These are phyloP conservation scores for Eupsilia transversa DNA, from an alignment of 2,888 invertebrate species.

Conservation along the genomic window DNA sequence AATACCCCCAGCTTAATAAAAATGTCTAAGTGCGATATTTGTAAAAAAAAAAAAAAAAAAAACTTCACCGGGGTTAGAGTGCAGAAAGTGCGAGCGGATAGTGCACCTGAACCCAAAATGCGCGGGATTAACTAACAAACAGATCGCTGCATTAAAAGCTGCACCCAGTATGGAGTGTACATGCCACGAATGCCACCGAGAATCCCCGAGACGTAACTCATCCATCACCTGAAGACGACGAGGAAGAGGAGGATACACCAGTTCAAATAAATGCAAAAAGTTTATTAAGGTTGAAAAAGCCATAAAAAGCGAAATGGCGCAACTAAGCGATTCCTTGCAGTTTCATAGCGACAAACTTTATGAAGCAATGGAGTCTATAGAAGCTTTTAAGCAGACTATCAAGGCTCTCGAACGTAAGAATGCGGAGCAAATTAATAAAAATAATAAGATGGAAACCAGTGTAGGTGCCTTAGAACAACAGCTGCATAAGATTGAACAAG, in stretches of 20 bases:
- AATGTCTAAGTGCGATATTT: too few species aligned
- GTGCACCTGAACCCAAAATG: too few species aligned
- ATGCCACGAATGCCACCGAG: neutral
- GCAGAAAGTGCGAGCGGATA: too few species aligned
- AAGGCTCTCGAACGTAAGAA: conserved; percentile 1
- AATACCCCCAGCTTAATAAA: too few species aligned
- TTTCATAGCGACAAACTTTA: conserved; percentile 1
- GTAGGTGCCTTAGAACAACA: conserved; percentile 3
- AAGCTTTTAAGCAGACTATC: conserved; percentile 5
- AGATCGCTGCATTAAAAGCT: too few species aligned
- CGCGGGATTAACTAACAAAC: too few species aligned
- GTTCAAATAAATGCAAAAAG: neutral
- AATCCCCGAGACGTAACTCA: conserved; percentile 1
- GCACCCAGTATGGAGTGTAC: too few species aligned
- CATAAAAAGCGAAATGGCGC: neutral
- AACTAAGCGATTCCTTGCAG: neutral
- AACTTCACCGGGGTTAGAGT: too few species aligned
- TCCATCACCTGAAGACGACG: neutral
- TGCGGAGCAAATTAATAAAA: neutral
- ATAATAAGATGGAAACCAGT: neutral
- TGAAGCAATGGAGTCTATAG: conserved; percentile 9
- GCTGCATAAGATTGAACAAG: neutral
- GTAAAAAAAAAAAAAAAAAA: too few species aligned
- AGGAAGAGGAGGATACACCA: neutral
- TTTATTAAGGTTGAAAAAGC: neutral